Percentiles rank a stretch among this genome's conserved stretches.
phyloP scores from a whole-genome alignment of 1,140 invertebrate species.

The Leptinotarsa undecemlineata region DNA sequence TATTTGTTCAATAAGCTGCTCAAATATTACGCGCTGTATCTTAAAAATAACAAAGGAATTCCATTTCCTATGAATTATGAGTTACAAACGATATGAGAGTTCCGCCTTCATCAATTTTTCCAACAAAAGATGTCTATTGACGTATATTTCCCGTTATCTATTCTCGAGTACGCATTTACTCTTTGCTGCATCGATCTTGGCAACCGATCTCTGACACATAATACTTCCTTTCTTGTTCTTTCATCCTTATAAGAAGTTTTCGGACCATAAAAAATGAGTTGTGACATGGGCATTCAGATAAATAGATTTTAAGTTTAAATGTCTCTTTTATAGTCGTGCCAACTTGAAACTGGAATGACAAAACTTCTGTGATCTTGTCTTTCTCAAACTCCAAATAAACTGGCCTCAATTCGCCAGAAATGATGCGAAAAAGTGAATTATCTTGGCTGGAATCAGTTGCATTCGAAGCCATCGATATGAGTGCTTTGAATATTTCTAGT shows the following conservation, averaged over 20 bases:
- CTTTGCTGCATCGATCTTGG: constrained; percentile 38
- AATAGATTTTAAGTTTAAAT: constrained; percentile 34
- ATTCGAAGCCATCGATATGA: not conserved
- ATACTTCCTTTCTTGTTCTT: constrained; percentile 36
- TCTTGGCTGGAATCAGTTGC: not conserved
- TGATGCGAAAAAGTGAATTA: not conserved
- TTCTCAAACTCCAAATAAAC: not conserved
- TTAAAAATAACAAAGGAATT: constrained; percentile 40
- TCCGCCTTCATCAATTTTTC: constrained; percentile 39
- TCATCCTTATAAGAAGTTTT: constrained; percentile 31
- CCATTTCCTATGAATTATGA: constrained; percentile 41
- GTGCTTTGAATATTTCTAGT: too few species aligned
- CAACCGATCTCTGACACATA: constrained; percentile 32
- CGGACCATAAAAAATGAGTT: constrained; percentile 30
- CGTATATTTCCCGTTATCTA: constrained; percentile 37
- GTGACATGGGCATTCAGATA: constrained; percentile 28
- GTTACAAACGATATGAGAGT: constrained; percentile 38
- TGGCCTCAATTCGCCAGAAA: not conserved
- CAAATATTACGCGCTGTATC: constrained; percentile 35
- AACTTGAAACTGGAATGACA: constrained; percentile 13
- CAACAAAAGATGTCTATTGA: constrained; percentile 42
- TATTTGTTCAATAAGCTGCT: constrained; percentile 29
- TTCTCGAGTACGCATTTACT: constrained; percentile 34
- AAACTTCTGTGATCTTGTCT: constrained; percentile 13
- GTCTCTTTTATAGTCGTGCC: constrained; percentile 29